Base-by-base conservation (phyloP, 1,140 invertebrate genomes). In the Bilobella aurantiaca region DNA sequence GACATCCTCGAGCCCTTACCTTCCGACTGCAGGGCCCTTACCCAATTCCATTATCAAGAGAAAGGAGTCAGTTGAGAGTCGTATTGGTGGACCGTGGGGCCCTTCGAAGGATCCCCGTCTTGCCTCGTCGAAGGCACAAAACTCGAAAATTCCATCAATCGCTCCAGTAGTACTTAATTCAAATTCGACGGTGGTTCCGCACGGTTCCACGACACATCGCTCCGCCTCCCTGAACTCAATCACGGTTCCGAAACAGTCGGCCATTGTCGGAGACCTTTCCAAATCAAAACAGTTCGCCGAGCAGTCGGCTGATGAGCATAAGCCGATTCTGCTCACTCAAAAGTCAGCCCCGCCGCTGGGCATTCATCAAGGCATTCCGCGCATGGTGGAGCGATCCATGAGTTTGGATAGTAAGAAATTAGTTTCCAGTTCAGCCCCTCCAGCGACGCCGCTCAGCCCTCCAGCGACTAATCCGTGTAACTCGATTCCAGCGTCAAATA, bases 331-430 rank as follows among this genome's bases (percentile, higher is more conserved):
- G 3, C 58, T 31, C 3, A 59, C 58, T 5, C 31, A 29, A 29
- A 59, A 31, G 16, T 37, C 59, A 42, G 32, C 59, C 14, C 59
- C 62, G 5, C 37, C 42, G 27, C 65, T 56, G 25, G 69, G 65
- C 23, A 58, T 66, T 53, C 68, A 69, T 59, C 64, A 63, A 46
- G 64, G 64, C 37, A 69, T 72, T 56, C 65, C 70, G 21, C 70
- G 70, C 2, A 62, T 61, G 31, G 71, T 73, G 29, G 71, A 73
- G 47, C 56, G 71, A n/a, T 73, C 71, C 30, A 58, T 66, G 31
- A 70, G 68, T 58, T 57, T 70, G 21, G 69, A 71, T 32, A 62
- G 63, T 42, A 63, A 69, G 28, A 57, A 60, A 34, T 21, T 21
- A 53, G 56, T n/a, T 5, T 53, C 46, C 49, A 25, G 37, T 3